Evolutionary conservation across 2,888 invertebrate genomes (phyloP), one percentile per base, ranked within the genome.

Genomic region (Spodoptera littoralis): DNA sequence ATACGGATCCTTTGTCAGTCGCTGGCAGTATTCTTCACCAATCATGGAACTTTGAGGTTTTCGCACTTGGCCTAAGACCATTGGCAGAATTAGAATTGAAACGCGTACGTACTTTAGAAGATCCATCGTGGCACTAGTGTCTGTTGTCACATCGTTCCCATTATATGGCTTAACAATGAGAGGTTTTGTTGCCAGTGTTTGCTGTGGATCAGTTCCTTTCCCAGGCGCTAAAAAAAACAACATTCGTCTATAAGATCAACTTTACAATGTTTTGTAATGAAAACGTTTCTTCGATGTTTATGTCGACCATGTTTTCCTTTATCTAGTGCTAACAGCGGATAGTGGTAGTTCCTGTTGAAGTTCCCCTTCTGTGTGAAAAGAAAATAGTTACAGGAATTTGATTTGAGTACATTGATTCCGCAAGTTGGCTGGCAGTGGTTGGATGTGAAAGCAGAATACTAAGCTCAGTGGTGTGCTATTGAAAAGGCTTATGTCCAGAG

Each of bases 1-100:
- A 55, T 83, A 89, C 1, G 93, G 89, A 0, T 89, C 74, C 18
- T 76, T 82, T 0, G 78, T 72, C 45, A 91, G 68, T 42, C 77
- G 83, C 1, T 60, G 55, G 27, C 92, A 92, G 11, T 65, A 65
- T 5, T 79, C 77, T 5, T 69, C 70, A 53, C 81, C 81, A 3
- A 60, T 73, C 24, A 61, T 55, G 0, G 59, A 48, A 45, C 65
- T 54, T 27, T 72, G 53, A 0, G 63, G 55, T 11, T 73, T 61
- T 50, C 62, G 48, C 47, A 62, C 11, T 63, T 47, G 36, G 0
- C 45, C 55, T n/a, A 22, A 22, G 1, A 50, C 59, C 47, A 61
- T n/a, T 13, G 62, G 44, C n/a, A 60, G 36, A 24, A 65, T 18
- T 0, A 60, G n/a, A 13, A 55, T 6, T 9, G 62, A 12, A 3